Evolutionary conservation across 1,140 invertebrate genomes (phyloP), one percentile per base, ranked within the genome.

Genomic region (Drosophila sturtevanti): DNA sequence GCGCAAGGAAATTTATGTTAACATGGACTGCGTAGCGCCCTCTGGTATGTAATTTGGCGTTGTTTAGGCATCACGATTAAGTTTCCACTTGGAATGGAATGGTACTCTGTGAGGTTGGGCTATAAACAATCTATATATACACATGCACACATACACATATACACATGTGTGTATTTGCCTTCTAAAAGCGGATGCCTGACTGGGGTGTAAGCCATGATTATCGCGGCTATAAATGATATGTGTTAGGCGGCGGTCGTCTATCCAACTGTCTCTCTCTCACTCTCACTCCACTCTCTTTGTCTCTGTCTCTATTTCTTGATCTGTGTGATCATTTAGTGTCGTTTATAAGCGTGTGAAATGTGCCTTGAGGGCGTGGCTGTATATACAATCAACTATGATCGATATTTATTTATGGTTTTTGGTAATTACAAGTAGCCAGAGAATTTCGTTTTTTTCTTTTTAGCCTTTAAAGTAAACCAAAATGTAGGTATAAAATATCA

Each of bases 31-130:
- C 89, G 81, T 90, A 90, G 87, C 87, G 87, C 87, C 87, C 87
- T 87, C 87, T 74, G 79, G 87, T 90, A 68, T 90, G 73, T 90
- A 90, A 90, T 90, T 90, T 90, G 79, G 80, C 68, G 82, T 82
- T 90, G 79, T 87, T 90, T 87, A 86, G 87, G 81, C 81, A 90
- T 87, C 87, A 90, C 87, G 87, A 90, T 81, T 89, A 90, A 72
- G 68, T 75, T 69, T 67, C 62, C 9, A 61, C 67, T 62, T 63
- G 31, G 66, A 69, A 62, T 81, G 79, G 81, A 72, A 86, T 79
- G 69, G 38, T 55, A 77, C 34, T 38, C 51, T 41, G 52, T 41
- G 35, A 10, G 44, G 66, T 48, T 68, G 72, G 27, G 27, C 27
- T 12, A 44, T 44, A 44, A 44, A 18, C 41, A 16, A 44, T 16